These are phyloP conservation scores for Torymus tubicola DNA, from an alignment of 2,888 invertebrate species.

Conservation along the genomic window DNA sequence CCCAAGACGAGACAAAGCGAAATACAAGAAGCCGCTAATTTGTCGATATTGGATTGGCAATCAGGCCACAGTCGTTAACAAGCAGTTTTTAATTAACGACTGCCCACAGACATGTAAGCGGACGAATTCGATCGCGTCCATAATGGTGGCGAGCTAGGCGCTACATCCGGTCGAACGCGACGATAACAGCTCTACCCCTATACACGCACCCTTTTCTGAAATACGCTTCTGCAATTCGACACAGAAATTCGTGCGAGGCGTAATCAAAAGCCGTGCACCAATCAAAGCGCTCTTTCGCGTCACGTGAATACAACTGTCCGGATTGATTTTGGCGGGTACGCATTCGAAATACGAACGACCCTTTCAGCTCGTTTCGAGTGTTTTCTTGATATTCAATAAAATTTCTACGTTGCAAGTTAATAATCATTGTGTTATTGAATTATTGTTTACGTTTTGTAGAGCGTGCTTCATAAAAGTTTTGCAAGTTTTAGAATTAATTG, in stretches of 20 bases:
- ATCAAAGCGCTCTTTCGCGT: background rate
- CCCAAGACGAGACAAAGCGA: background rate
- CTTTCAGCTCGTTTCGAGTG: too few relatives aligned
- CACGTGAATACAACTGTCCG: too few relatives aligned
- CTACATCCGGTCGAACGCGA: background rate
- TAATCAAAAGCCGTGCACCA: conserved; percentile 30
- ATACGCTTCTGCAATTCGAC: conserved; percentile 34
- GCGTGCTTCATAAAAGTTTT: too few relatives aligned
- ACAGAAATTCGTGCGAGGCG: conserved; percentile 14
- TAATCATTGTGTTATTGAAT: conserved; percentile 1
- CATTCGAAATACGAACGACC: too few relatives aligned
- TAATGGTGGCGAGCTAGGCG: background rate
- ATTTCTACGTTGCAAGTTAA: too few relatives aligned
- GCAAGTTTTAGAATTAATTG: too few relatives aligned
- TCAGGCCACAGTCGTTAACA: conserved; percentile 16
- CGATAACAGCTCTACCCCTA: conserved; percentile 13
- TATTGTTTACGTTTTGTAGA: background rate
- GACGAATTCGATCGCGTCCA: conserved; percentile 2
- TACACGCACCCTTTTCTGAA: background rate
- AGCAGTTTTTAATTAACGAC: conserved; percentile 38
- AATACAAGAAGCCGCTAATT: background rate
- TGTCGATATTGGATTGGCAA: conserved; percentile 11
- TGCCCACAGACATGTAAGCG: background rate
- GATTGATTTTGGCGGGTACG: too few relatives aligned
- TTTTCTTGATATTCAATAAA: too few relatives aligned